Evolutionary conservation across 2,113 vertebrate species (phyloP).

Genomic region (Cathartes aura): DNA sequence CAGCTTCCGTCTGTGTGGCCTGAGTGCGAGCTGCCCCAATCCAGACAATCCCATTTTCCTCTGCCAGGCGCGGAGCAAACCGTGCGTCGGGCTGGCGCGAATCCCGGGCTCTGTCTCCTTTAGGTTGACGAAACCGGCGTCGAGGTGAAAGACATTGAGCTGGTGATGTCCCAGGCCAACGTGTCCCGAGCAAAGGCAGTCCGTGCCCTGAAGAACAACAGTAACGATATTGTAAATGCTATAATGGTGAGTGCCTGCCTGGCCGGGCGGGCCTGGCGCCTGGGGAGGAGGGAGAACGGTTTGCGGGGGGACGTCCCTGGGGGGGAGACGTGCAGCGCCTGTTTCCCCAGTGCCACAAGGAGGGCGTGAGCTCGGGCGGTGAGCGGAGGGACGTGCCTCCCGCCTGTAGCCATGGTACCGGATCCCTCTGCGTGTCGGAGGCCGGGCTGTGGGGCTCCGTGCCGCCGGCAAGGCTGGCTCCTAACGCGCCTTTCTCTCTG

Average conservation of each 20-base stretch:
- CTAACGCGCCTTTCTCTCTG: not conserved
- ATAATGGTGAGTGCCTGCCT: conserved; percentile 89
- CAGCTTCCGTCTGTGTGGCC: accelerated
- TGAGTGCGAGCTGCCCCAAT: not conserved
- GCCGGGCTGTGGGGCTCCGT: not conserved
- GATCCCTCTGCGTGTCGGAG: accelerated
- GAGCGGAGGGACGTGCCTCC: not conserved
- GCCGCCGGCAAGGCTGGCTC: accelerated
- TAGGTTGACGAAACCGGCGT: conserved; percentile 98
- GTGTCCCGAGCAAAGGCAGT: conserved; percentile 97
- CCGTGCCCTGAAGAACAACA: conserved; percentile 98
- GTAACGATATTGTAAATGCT: conserved; percentile 98
- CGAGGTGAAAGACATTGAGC: conserved; percentile 97
- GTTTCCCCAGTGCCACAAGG: accelerated
- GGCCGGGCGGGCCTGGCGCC: not conserved
- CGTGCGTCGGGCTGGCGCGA: accelerated
- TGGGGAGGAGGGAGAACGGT: no score
- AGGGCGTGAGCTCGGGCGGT: accelerated
- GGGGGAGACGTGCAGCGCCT: accelerated
- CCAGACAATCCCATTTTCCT: not conserved
- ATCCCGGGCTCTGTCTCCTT: not conserved
- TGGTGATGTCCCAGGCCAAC: conserved; percentile 99
- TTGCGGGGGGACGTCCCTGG: not conserved
- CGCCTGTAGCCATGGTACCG: accelerated
- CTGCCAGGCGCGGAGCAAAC: not conserved